A percentile compares a stretch with the other conserved stretches of the same genome.
phyloP scores from a whole-genome alignment of 2,888 invertebrate species.

The Tupiocoris notatus region DNA sequence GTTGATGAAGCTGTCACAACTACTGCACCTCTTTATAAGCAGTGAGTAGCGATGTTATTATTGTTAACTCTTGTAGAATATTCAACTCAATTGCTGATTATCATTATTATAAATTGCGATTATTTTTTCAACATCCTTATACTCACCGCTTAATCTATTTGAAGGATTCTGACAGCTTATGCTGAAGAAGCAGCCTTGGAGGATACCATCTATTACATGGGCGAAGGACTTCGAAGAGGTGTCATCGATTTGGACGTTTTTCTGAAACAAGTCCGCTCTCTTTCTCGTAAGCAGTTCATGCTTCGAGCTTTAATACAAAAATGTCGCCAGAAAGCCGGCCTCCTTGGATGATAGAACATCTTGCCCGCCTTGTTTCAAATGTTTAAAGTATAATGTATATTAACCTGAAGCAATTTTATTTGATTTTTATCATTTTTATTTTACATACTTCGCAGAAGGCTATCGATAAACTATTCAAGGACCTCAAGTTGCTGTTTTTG shows the following conservation, averaged over 20 bases:
- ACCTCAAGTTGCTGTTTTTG: too few relatives aligned
- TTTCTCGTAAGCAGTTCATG: constrained; percentile 95
- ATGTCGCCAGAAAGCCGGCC: constrained; percentile 61
- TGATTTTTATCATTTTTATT: too few relatives aligned
- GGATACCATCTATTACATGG: constrained; percentile 97
- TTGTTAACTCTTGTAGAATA: background rate
- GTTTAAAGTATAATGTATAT: too few relatives aligned
- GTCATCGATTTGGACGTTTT: constrained; percentile 95
- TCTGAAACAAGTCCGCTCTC: constrained; percentile 90
- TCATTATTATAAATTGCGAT: background rate
- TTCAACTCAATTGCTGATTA: too few relatives aligned
- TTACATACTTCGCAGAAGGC: too few relatives aligned
- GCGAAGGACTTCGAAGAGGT: constrained; percentile 86
- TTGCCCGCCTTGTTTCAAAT: background rate
- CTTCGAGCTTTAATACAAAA: constrained; percentile 93
- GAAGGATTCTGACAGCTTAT: constrained; percentile 83
- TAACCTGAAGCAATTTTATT: too few relatives aligned
- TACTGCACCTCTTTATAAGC: constrained; percentile 92
- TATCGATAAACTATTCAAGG: too few relatives aligned
- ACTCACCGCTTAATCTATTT: too few relatives aligned
- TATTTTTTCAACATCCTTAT: too few relatives aligned
- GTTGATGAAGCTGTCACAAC: constrained; percentile 97
- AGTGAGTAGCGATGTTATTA: constrained; percentile 60
- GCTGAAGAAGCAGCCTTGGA: constrained; percentile 97
- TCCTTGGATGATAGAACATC: constrained; percentile 61